Base-by-base conservation (phyloP, 2,888 invertebrate species). In the Lissonota sp. region DNA sequence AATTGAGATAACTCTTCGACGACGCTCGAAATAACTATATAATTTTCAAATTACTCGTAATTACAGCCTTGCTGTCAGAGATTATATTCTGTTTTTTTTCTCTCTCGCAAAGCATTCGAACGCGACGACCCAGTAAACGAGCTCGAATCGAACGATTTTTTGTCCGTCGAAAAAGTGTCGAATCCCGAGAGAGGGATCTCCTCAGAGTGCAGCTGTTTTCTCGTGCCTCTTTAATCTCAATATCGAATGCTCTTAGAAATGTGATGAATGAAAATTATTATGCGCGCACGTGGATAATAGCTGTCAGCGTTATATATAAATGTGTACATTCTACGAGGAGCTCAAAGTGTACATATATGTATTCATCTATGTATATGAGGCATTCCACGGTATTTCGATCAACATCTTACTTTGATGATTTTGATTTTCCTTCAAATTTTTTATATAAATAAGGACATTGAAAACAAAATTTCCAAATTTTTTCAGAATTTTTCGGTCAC, bases 231-330 rank as follows among this genome's bases (percentile, higher is more conserved):
- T 55, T 40, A 37, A 26, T 12, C 63, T 63, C 51, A 42, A 72
- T 51, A 60, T n/a, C n/a, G n/a, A n/a, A n/a, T n/a, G n/a, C n/a
- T n/a, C 60, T 58, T 64, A 44, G 12, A 14, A 6, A 26, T 60
- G 51, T 26, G 51, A 44, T 53, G 69, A 69, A 80, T 64, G 77
- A 69, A 73, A 73, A 77, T 80, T 51, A 60, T 73, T 60, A 66
- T 70, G 53, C 70, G 70, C 70, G 77, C 80, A 81, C 80, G 80
- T 81, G 80, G 73, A 26, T 14, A 58, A 69, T 72, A 73, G 57
- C 70, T 73, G 77, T 73, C 73, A 77, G 57, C 58, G 46, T 69
- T 51, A 51, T 1, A 57, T 51, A 51, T 1, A 57, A 14, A 42
- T 37, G 55, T 69, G 58, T 26, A 64, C 62, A 53, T 10, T 12